These are phyloP conservation scores for Lepisosteus oculatus DNA, from an alignment of 2,113 vertebrate species.

Conservation along the genomic window DNA sequence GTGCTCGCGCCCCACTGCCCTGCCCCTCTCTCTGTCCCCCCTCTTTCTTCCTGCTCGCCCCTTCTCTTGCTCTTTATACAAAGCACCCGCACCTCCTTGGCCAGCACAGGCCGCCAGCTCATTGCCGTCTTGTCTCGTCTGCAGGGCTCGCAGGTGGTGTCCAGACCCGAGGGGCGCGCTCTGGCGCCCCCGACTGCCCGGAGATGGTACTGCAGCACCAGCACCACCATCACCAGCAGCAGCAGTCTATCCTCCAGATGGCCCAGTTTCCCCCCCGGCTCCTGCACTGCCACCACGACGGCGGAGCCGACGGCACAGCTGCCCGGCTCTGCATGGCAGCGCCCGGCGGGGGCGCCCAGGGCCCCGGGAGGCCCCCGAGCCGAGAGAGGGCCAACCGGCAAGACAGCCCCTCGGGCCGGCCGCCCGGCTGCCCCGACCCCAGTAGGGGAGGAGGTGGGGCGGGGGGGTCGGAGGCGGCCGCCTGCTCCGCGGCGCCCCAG, in stretches of 20 bases:
- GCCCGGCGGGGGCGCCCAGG: slow-evolving; percentile 20
- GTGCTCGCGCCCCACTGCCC: too few species aligned
- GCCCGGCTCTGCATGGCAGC: slow-evolving; percentile 42
- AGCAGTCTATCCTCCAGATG: not conserved
- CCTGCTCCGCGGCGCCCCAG: slow-evolving; percentile 6
- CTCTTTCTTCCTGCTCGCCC: too few species aligned
- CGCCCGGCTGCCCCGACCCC: slow-evolving; percentile 28
- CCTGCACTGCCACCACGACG: slow-evolving; percentile 47
- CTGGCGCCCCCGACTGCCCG: not conserved
- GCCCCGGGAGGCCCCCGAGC: slow-evolving; percentile 49
- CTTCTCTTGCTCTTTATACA: too few species aligned
- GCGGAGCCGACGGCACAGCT: slow-evolving; percentile 47
- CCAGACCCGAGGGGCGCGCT: not conserved
- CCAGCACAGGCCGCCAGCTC: too few species aligned
- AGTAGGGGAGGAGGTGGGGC: too few species aligned
- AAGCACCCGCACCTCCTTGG: too few species aligned
- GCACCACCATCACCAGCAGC: not conserved
- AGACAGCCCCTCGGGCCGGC: slow-evolving; percentile 36
- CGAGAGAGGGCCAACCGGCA: slow-evolving; percentile 57
- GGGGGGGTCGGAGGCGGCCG: too few species aligned
- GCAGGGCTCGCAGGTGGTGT: not conserved
- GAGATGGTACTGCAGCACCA: not conserved
- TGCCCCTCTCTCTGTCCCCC: too few species aligned
- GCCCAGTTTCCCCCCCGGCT: not conserved
- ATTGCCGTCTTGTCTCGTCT: not conserved